Conservation (phyloP, 2,888 invertebrate genomes). For the Hirtodrosophila duncani region DNA sequence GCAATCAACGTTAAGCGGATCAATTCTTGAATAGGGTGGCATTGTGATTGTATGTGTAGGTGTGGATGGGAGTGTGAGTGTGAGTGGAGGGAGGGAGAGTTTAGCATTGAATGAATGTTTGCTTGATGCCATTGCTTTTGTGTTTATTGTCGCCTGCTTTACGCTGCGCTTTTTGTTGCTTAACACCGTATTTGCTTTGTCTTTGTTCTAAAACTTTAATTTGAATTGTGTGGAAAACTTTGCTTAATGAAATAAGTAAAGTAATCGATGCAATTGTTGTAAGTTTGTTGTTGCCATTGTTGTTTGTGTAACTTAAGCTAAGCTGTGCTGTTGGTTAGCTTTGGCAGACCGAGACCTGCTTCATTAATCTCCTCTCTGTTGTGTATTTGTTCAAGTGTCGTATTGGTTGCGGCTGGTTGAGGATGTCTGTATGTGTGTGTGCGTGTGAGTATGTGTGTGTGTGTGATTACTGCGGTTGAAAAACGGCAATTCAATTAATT, state of each 20-base stretch:
- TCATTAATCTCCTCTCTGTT: slow-evolving; percentile 15
- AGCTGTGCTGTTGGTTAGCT: slow-evolving; percentile 34
- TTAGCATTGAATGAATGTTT: slow-evolving; percentile 7
- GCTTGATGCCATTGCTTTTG: slow-evolving; percentile 21
- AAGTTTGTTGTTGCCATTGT: slow-evolving; percentile 14
- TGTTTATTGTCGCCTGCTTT: slow-evolving; percentile 10
- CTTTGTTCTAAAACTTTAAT: slow-evolving; percentile 35
- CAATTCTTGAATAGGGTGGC: slow-evolving; percentile 49
- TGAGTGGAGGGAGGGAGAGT: slow-evolving; percentile 35
- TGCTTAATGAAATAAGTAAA: slow-evolving; percentile 61
- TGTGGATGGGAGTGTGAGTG: slow-evolving; percentile 29
- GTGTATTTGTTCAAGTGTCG: slow-evolving; percentile 65
- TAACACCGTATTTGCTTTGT: background rate
- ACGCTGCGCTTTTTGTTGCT: background rate
- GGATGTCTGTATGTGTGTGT: slow-evolving; percentile 21
- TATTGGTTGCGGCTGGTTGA: slow-evolving; percentile 61
- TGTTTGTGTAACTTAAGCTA: slow-evolving; percentile 38
- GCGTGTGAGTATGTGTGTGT: slow-evolving; percentile 15
- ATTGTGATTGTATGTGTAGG: slow-evolving; percentile 32
- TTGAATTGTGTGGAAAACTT: slow-evolving; percentile 49
- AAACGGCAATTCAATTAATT: slow-evolving; percentile 70
- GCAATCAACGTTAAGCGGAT: slow-evolving; percentile 69
- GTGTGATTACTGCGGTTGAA: slow-evolving; percentile 52
- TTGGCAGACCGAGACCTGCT: background rate
- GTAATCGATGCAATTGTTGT: slow-evolving; percentile 54